Evolutionary conservation across 1,140 invertebrate species (phyloP).

Genomic region (Drosophila nebulosa): DNA sequence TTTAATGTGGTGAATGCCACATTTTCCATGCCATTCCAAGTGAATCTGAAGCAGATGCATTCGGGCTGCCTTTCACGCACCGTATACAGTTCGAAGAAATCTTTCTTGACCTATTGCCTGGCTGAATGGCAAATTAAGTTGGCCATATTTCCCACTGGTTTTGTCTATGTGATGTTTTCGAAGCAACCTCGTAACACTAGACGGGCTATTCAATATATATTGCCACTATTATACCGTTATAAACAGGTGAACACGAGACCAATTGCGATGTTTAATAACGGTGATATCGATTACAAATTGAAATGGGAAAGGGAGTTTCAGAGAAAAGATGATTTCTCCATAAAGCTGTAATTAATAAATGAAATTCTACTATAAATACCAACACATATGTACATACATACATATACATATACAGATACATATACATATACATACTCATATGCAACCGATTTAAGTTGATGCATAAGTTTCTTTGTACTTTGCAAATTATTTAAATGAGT

Average conservation of each 20-base stretch:
- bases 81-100: slow-evolving; percentile 1
- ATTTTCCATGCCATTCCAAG: slow-evolving; percentile 44
- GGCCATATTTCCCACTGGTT: slow-evolving; percentile 47
- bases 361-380: background rate
- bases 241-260: background rate
- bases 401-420: too few species aligned
- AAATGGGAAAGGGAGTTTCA: slow-evolving; percentile 54
- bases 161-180: slow-evolving; percentile 34
- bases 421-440: too few species aligned
- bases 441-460: background rate
- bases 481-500: background rate
- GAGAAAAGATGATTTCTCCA: slow-evolving; percentile 1
- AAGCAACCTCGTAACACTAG: background rate
- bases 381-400: background rate
- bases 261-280: background rate
- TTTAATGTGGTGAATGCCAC: slow-evolving; percentile 55
- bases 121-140: slow-evolving; percentile 6
- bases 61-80: background rate
- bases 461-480: background rate
- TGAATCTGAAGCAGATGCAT: slow-evolving; percentile 21
- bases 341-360: slow-evolving; percentile 1
- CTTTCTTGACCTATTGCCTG: slow-evolving; percentile 37
- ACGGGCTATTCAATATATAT: slow-evolving; percentile 23
- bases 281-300: slow-evolving; percentile 47
- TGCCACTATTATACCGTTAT: slow-evolving; percentile 28